Conservation (phyloP, 2,888 invertebrate species). For the Blomia tropicalis region DNA sequence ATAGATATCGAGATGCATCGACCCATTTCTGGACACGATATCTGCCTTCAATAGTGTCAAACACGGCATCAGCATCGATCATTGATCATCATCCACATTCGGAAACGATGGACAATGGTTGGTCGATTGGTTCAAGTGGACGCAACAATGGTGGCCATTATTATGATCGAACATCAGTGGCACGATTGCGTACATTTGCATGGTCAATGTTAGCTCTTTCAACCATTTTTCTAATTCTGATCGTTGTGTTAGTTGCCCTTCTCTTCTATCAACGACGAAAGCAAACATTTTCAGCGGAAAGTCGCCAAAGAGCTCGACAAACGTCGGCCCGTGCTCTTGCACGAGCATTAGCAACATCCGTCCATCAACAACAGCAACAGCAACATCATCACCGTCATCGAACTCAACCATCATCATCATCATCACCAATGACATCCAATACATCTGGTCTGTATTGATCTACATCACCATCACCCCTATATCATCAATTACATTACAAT, state of each 20-base stretch:
- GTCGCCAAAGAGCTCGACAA: background rate
- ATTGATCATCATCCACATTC: conserved; percentile 5
- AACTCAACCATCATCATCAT: conserved; percentile 10
- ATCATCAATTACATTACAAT: background rate
- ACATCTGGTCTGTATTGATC: conserved; percentile 19
- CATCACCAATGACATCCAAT: conserved; percentile 4
- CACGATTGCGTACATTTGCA: conserved; percentile 28
- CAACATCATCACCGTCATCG: conserved; percentile 5
- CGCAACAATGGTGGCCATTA: background rate
- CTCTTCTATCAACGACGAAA: conserved; percentile 30
- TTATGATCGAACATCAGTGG: conserved; percentile 28
- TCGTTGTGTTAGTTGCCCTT: conserved; percentile 28
- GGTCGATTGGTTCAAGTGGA: background rate
- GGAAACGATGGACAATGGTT: background rate
- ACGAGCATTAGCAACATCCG: background rate
- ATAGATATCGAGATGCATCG: conserved; percentile 26
- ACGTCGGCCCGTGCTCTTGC: conserved; percentile 1
- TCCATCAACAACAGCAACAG: background rate
- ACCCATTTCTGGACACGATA: conserved; percentile 29
- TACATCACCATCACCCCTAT: background rate
- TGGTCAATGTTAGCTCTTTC: conserved; percentile 31
- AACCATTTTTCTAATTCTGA: conserved; percentile 28
- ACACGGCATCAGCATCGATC: background rate
- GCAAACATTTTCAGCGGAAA: conserved; percentile 27
- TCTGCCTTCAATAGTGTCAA: conserved; percentile 26